Evolutionary conservation across 1,140 invertebrate species (phyloP).

Genomic region (Ceratosolen fusciceps): DNA sequence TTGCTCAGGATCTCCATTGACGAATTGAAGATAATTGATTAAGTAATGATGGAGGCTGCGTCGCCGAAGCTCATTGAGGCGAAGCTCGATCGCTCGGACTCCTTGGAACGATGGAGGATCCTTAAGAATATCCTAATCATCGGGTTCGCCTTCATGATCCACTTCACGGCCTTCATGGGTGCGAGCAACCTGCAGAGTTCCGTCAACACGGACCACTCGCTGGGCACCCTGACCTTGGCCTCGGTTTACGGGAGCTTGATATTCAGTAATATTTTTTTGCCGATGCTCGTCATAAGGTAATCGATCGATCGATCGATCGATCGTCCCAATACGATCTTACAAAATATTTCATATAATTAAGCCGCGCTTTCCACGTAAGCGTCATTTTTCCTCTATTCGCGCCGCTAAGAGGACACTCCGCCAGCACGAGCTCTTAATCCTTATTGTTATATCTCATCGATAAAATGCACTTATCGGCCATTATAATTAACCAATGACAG

Average conservation of each 20-base stretch:
- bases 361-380: too few relatives aligned
- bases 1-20: too few relatives aligned
- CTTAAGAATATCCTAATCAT: conserved; percentile 82
- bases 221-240: conserved; percentile 81
- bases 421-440: too few relatives aligned
- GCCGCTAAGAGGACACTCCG: too few relatives aligned
- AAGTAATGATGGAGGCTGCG: too few relatives aligned
- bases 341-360: too few relatives aligned
- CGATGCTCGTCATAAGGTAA: conserved; percentile 81
- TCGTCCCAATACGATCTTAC: too few relatives aligned
- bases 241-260: conserved; percentile 86
- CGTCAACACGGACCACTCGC: conserved; percentile 77
- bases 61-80: conserved; percentile 56
- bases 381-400: too few relatives aligned
- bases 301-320: not conserved
- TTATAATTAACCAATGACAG: too few relatives aligned
- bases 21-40: too few relatives aligned
- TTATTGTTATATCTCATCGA: too few relatives aligned
- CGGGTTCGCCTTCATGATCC: conserved; percentile 84
- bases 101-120: conserved; percentile 77
- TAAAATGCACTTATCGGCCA: too few relatives aligned
- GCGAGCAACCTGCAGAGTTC: conserved; percentile 85
- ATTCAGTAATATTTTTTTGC: conserved; percentile 85
- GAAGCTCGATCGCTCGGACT: conserved; percentile 58
- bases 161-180: conserved; percentile 88